Base-by-base conservation (phyloP, 2,888 invertebrate species). In the Amphipoea oculea region DNA sequence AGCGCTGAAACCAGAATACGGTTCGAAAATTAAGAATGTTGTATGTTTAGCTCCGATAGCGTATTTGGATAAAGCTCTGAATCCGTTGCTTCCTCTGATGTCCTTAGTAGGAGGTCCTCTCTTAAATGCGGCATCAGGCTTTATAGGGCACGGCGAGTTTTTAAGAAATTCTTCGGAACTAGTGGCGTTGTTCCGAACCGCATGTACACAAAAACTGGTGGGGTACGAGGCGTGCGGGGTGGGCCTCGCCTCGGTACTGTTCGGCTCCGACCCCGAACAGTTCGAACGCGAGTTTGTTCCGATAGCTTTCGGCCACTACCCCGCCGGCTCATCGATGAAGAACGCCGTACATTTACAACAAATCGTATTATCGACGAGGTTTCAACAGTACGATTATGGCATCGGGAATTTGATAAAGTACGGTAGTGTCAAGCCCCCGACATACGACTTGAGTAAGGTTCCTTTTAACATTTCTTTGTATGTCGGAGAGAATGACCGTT, bases 401-500 rank as follows among this genome's bases (percentile, higher is more conserved):
- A 0, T 48, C 9, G 81, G 6, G 4, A 79, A 79, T 57, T 60
- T 66, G 17, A 14, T 0, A 42, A 81, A 12, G 48, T 79, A 79
- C 65, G 57, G 65, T 9, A 81, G 57, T 4, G 0, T 48, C n/a
- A 23, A 14, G 57, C 66, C 79, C 29, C 81, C 73, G 4, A 4
- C 0, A 1, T 79, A 79, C 23, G 48, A 73, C 11, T 81, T 81
- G 9, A 51, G 40, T 51, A 79, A 81, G n/a, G 57, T 79, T 17
- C 48, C 29, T 17, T 66, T 73, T 29, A 66, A 66, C 9, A 0
- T 66, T 12, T 81, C 79, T 6, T 51, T 79, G 48, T 79, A 14
- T 36, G 66, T 81, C 48, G 82, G 79, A n/a, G 6, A 51, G 40
- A 81, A 79, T 60, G 65, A 79, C 20, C 65, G 82, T 23, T 51